Percentiles rank a stretch among this genome's conserved stretches.
Conservation (phyloP, 53 echinoderm and acorn worm species). For the Holothuria scabra region DNA sequence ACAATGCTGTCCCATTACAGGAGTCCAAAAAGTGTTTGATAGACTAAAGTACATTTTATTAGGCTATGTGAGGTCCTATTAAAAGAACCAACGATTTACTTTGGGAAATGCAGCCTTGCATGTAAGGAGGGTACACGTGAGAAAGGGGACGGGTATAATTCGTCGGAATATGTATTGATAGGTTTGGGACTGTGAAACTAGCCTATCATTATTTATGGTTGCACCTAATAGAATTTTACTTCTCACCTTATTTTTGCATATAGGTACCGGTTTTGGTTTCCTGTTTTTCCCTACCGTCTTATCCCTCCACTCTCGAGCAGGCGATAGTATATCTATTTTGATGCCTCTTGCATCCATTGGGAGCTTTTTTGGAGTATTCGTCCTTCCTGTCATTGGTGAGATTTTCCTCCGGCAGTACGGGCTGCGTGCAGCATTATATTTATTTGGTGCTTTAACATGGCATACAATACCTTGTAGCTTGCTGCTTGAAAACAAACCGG, state of each 20-base stretch:
- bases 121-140: too few species aligned
- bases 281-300: not conserved
- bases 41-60: too few species aligned
- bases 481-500: not conserved
- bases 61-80: too few species aligned
- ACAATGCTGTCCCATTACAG: too few species aligned
- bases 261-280: constrained; percentile 2
- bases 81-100: too few species aligned
- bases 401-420: not conserved
- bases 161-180: too few species aligned
- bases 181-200: too few species aligned
- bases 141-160: too few species aligned
- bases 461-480: not conserved
- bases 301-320: not conserved
- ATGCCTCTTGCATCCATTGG: constrained; percentile 3
- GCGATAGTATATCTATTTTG: not conserved
- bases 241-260: not conserved
- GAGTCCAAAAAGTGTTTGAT: too few species aligned
- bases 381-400: not conserved
- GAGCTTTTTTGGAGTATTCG: not conserved
- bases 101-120: too few species aligned
- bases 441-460: not conserved
- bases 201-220: not conserved
- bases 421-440: not conserved
- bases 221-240: not conserved